Evolutionary conservation across 2,113 vertebrate genomes (phyloP), one percentile per base, ranked within the genome.

Genomic region (Tilapia sparmanii): DNA sequence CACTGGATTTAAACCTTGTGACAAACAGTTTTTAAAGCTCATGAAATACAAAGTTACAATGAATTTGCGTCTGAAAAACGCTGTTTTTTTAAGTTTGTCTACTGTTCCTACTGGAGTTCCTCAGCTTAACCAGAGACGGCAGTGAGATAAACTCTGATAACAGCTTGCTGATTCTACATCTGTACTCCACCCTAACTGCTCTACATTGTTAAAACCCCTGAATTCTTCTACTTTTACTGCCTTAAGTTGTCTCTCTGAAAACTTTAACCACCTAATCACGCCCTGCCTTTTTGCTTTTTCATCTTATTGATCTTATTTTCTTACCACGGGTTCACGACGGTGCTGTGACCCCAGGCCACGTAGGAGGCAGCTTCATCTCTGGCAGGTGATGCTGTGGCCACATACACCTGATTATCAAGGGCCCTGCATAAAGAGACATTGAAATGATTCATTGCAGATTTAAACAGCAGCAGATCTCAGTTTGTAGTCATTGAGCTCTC

Each of bases 271-370:
- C 42, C 15, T 47, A 2, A 10, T 78, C 73, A n/a, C 24, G 1
- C 2, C 16, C 42, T 38, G 10, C 63, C 6, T 10, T 2, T 15
- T 12, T 6, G 29, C 29, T 29, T 6, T 52, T 5, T 26, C 3
- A 26, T 26, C 24, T 24, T 24, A 24, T 6, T 33, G 7, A 2
- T n/a, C 9, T 7, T 15, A 31, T 81, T 54, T 29, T 29, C 97
- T 97, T 83, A 98, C 99, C 99, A 99, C 33, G 99, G 99, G 94
- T 93, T 98, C 81, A 99, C 98, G 1, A 99, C 93, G 1, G 96
- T 97, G 96, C 98, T 99, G 96, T 99, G 98, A 93, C 98, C 98
- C 99, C 99, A 99, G 35, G 97, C 98, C 40, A 99, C 95, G 11
- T 99, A 99, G 1, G 98, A 97, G 7, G 98, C 97, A 0, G 95